Conservation (phyloP, 2,113 vertebrate genomes). For the Cyprinodon brontotheroides region DNA sequence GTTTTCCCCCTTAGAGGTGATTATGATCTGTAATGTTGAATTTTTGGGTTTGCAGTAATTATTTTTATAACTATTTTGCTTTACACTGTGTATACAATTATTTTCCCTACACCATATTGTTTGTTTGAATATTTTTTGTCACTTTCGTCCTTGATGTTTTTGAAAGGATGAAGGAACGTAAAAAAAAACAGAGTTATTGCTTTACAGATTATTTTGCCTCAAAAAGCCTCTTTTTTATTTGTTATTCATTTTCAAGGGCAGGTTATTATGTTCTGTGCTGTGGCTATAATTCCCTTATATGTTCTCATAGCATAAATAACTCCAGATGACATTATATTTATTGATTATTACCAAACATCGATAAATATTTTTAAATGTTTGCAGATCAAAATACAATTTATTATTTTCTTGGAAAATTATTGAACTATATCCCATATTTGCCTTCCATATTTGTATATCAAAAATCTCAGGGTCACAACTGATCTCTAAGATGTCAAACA, state of each 20-base stretch:
- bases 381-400: background rate
- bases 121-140: slow-evolving; percentile 13
- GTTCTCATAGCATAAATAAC: background rate
- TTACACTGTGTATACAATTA: background rate
- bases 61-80: slow-evolving; percentile 16
- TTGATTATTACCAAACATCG: background rate
- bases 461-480: background rate
- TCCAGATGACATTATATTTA: background rate
- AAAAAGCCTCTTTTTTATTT: background rate
- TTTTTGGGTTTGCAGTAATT: background rate
- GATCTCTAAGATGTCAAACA: background rate
- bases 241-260: background rate
- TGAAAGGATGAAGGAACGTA: background rate
- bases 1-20: slow-evolving; percentile 7
- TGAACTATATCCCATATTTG: background rate
- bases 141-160: slow-evolving; percentile 8
- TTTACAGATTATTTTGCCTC: background rate
- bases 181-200: background rate
- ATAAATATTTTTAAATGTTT: background rate
- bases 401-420: background rate
- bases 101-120: background rate
- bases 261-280: background rate
- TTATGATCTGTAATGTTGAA: background rate
- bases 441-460: background rate
- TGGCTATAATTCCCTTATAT: slow-evolving; percentile 1